Evolutionary conservation across 2,113 vertebrate species (phyloP), one percentile per base, ranked within the genome.

Genomic region (Rhagologus leucostigma): DNA sequence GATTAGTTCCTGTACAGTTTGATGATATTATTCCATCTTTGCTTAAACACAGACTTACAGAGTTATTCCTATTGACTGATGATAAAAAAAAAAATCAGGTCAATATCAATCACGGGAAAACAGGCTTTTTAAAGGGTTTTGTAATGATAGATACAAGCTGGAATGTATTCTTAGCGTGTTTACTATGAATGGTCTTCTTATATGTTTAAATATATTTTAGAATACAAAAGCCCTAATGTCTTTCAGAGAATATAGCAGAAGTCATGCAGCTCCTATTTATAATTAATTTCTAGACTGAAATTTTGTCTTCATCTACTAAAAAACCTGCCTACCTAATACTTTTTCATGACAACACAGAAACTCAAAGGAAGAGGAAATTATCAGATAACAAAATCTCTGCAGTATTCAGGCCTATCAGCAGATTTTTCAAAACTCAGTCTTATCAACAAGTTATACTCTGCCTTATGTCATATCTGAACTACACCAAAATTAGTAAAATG

Each of bases 381-480:
- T 59, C 52, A 93, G 42, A 64, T 93, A 92, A 95, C 47, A 88
- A 95, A 80, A 87, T 87, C 63, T 80, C 56, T 87, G 42, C 14
- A 60, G 55, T 46, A 80, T 90, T 68, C 49, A 92, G 69, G 42
- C 17, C 57, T 87, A 74, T 74, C 62, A 85, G 63, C 23, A 82
- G 70, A 87, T 88, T 87, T 76, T 95, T 78, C 33, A 78, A 84
- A 90, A 81, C 76, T 39, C 47, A 62, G 1, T n/a, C 85, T 71
- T 84, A 90, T 60, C 42, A 80, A n/a, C 56, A 95, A 62, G 29
- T 30, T 64, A 35, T 41, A 37, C 33, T 83, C 39, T 41, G 57
- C 56, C 71, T 89, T 92, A 42, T 65, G 47, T 46, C 26, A 29
- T 84, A 68, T 65, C 63, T 84, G 81, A 95, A 82, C 92, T 91